A percentile compares a stretch with the other conserved stretches of the same genome.
phyloP scores from a whole-genome alignment of 2,113 vertebrate genomes.

The Anseranas semipalmata region DNA sequence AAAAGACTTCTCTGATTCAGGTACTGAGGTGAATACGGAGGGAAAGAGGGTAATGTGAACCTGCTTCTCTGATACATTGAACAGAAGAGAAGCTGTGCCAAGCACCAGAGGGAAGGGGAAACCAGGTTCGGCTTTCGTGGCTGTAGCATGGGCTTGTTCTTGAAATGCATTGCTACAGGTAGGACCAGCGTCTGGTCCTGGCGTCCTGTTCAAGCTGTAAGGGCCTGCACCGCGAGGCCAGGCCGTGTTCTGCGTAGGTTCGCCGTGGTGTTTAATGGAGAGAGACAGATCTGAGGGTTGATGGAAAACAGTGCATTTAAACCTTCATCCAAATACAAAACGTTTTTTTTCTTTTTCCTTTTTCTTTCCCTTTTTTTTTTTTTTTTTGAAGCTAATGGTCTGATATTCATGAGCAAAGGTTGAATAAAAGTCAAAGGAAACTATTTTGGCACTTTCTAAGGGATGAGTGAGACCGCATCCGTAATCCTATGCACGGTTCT shows the following conservation, averaged over 20 bases:
- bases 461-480: not conserved
- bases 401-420: not conserved
- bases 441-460: not conserved
- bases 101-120: fast-evolving
- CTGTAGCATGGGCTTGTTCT: fast-evolving
- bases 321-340: not conserved
- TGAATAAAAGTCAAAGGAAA: not conserved
- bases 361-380: fast-evolving
- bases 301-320: fast-evolving
- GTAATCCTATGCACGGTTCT: not conserved
- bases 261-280: fast-evolving
- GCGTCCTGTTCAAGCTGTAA: not conserved
- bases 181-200: fast-evolving
- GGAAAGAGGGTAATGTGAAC: not conserved
- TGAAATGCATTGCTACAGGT: fast-evolving
- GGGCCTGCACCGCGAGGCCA: not conserved
- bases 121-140: fast-evolving
- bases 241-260: fast-evolving
- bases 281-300: not conserved
- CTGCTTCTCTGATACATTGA: not conserved
- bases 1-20: not conserved
- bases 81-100: fast-evolving
- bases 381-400: not conserved
- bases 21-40: not conserved
- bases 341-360: too few relatives aligned